Percentiles rank a stretch among this genome's conserved stretches.
Evolutionary conservation across 2,888 invertebrate species (phyloP).

Genomic region (Rhopalosiphum nymphaeae): DNA sequence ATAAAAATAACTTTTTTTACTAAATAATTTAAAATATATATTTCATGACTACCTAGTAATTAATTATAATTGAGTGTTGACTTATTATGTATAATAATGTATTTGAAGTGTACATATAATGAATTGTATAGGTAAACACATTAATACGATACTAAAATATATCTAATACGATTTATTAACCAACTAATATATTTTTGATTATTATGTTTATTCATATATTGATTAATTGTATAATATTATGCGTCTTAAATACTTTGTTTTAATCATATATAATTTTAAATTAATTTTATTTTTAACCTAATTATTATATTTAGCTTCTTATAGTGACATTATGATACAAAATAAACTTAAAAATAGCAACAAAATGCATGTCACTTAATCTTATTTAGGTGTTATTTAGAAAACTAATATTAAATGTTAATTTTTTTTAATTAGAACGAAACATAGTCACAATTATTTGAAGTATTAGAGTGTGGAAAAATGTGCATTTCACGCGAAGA

Average conservation of each 20-base stretch:
- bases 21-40: background rate
- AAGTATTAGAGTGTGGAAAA: background rate
- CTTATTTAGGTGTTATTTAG: background rate
- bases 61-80: too few species aligned
- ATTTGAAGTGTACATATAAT: background rate
- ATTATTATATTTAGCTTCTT: background rate
- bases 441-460: background rate
- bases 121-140: background rate
- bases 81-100: background rate
- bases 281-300: background rate
- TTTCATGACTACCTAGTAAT: background rate
- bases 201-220: background rate
- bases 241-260: background rate
- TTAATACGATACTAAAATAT: background rate
- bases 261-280: background rate
- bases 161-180: background rate
- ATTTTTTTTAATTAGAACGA: conserved; percentile 31
- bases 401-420: background rate
- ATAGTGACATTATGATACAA: background rate
- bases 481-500: background rate
- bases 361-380: background rate
- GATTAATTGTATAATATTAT: background rate
- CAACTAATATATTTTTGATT: too few species aligned
- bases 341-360: background rate
- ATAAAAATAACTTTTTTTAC: background rate